Base-by-base conservation (phyloP, 2,113 vertebrate genomes). In the Corythaixoides concolor region DNA sequence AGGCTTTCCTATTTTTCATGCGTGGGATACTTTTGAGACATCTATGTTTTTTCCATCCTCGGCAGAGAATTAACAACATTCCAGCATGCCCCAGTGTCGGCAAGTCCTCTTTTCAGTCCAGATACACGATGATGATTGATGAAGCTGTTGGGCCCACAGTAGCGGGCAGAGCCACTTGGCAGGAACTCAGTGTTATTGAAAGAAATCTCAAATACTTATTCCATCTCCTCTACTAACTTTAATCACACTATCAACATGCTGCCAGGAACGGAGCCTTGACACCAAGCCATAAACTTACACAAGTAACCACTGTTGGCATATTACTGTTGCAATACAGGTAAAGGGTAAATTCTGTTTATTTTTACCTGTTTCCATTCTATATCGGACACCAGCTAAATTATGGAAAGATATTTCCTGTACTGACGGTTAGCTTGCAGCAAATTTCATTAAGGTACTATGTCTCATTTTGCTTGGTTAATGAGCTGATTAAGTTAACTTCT, bases 141-240 rank as follows among this genome's bases (percentile, higher is more conserved):
- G 98, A 97, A 63, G 95, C 93, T 95, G 95, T 96, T 97, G 96
- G 96, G 70, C 78, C 95, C 90, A 98, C 91, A 50, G 97, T 96
- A 97, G 96, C 88, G 24, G 98, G 97, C 84, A 98, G 97, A 98
- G 96, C 97, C 97, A 96, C 95, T 95, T 98, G 98, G 98, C 97
- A 97, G 91, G 95, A 93, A 93, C 97, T 98, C 98, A 97, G 96
- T 97, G 96, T 98, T 98, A 97, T 88, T 98, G 97, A 98, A 98
- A 98, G 97, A 96, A 97, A 97, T 98, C 95, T 97, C 94, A 98
- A 98, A 98, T 98, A 97, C 98, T 98, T 98, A 98, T 98, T 98
- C 93, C 98, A 97, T 98, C 98, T 98, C 97, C 78, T 98, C 98
- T 93, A 82, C 95, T 96, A 93, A 98, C 97, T 98, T 98, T 96